These are phyloP conservation scores for Passer domesticus DNA, from an alignment of 2,113 vertebrate genomes.

Conservation along the genomic window DNA sequence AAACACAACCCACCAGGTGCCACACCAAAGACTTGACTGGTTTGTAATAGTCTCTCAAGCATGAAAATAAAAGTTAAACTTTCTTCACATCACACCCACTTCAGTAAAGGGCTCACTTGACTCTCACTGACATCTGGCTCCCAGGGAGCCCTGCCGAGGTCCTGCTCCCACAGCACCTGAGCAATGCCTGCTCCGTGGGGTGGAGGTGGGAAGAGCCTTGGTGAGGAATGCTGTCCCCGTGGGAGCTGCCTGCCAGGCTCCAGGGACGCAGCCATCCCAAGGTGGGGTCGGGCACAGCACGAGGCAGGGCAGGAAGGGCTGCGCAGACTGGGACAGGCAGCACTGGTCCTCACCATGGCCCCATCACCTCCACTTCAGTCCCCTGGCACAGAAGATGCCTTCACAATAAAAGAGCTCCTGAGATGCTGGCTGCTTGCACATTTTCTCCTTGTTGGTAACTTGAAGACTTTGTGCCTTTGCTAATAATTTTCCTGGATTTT, in stretches of 20 bases:
- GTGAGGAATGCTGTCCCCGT: background rate
- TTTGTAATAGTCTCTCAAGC: background rate
- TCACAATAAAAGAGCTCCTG: background rate
- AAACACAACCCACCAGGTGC: background rate
- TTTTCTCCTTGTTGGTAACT: background rate
- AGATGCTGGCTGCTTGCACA: background rate
- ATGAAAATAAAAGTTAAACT: background rate
- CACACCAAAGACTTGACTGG: background rate
- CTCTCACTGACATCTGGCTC: background rate
- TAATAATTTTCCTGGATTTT: background rate
- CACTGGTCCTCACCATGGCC: background rate
- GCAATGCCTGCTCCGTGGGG: background rate
- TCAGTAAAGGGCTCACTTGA: background rate
- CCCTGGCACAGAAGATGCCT: background rate
- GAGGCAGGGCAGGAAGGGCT: background rate
- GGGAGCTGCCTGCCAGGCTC: background rate
- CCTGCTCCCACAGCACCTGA: background rate
- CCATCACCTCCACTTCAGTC: background rate
- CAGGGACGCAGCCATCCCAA: background rate
- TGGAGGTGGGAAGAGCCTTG: background rate
- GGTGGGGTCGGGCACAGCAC: accelerated
- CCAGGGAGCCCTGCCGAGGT: background rate
- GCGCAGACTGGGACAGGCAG: background rate
- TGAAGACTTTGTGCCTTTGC: background rate
- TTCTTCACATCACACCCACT: background rate